Evolutionary conservation across 2,797 vertebrate genomes (phyloP).

Genomic region (Bradypus variegatus): DNA sequence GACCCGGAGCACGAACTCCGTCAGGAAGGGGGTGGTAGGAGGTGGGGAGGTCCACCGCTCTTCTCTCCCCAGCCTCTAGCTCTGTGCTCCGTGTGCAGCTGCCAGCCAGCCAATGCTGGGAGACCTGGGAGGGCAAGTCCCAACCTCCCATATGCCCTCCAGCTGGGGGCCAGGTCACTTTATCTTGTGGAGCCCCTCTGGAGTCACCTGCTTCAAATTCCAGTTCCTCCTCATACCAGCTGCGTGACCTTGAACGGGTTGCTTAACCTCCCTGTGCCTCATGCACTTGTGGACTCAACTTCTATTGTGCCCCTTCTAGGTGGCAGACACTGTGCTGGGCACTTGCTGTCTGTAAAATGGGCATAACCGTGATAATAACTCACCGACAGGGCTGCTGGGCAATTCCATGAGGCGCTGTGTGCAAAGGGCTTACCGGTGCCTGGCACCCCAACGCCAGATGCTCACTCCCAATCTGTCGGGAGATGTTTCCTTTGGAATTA

Average conservation of each 20-base stretch:
- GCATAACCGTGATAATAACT: not conserved
- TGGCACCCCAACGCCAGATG: not conserved
- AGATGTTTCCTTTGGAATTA: not conserved
- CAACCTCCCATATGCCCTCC: fast-evolving
- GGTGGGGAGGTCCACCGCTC: not conserved
- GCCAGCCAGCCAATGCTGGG: not conserved
- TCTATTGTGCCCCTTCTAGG: no score
- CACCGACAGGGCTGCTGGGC: not conserved
- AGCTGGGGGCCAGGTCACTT: not conserved
- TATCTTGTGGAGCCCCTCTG: not conserved
- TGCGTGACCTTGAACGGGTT: not conserved
- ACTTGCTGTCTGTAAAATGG: not conserved
- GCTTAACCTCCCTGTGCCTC: not conserved
- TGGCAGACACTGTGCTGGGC: not conserved
- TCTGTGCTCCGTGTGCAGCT: not conserved
- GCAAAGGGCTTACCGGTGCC: not conserved
- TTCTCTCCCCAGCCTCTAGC: not conserved
- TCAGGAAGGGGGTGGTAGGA: not conserved
- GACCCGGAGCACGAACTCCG: not conserved
- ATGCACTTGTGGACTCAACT: not conserved
- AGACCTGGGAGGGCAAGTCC: not conserved
- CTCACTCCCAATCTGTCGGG: not conserved
- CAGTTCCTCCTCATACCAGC: not conserved
- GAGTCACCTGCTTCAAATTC: not conserved
- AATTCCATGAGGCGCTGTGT: not conserved